phyloP scores from a whole-genome alignment of 92 coral and sea anemone species.

The Parazoanthus swiftii region DNA sequence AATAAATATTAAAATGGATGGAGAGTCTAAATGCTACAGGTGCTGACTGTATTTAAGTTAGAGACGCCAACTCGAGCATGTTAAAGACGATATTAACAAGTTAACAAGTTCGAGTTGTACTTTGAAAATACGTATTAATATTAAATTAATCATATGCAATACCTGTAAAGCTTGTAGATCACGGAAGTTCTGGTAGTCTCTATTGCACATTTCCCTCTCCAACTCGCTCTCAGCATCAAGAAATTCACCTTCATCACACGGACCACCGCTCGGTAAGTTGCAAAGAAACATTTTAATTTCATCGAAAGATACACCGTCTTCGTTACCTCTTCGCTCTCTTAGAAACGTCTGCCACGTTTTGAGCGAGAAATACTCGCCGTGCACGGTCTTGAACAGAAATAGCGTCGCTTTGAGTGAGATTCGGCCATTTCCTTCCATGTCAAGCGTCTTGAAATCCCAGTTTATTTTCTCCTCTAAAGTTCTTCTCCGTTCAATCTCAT shows the following conservation, averaged over 20 bases:
- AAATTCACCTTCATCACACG: slow-evolving; percentile 77
- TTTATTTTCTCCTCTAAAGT: slow-evolving; percentile 84
- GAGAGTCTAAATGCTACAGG: too few relatives aligned
- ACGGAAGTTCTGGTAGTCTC: slow-evolving; percentile 70
- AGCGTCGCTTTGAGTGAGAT: slow-evolving; percentile 86
- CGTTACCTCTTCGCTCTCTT: slow-evolving; percentile 59
- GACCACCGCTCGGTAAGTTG: slow-evolving; percentile 82
- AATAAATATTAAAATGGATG: too few relatives aligned
- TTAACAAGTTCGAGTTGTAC: too few relatives aligned
- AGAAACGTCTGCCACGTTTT: slow-evolving; percentile 84
- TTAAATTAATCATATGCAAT: not conserved
- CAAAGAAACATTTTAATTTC: slow-evolving; percentile 92
- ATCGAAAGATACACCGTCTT: slow-evolving; percentile 85
- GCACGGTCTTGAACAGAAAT: slow-evolving; percentile 90
- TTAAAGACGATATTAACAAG: too few relatives aligned
- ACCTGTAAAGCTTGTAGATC: slow-evolving; percentile 90
- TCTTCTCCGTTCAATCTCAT: slow-evolving; percentile 86
- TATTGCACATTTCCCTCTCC: slow-evolving; percentile 53
- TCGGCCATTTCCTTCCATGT: slow-evolving; percentile 80
- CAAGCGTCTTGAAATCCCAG: slow-evolving; percentile 94
- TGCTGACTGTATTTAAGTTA: too few relatives aligned
- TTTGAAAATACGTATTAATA: too few relatives aligned
- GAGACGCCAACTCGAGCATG: too few relatives aligned
- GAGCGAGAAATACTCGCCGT: slow-evolving; percentile 84
- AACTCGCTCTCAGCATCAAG: slow-evolving; percentile 64